Base-by-base conservation (phyloP, 2,888 invertebrate species). In the Zygaena filipendulae region DNA sequence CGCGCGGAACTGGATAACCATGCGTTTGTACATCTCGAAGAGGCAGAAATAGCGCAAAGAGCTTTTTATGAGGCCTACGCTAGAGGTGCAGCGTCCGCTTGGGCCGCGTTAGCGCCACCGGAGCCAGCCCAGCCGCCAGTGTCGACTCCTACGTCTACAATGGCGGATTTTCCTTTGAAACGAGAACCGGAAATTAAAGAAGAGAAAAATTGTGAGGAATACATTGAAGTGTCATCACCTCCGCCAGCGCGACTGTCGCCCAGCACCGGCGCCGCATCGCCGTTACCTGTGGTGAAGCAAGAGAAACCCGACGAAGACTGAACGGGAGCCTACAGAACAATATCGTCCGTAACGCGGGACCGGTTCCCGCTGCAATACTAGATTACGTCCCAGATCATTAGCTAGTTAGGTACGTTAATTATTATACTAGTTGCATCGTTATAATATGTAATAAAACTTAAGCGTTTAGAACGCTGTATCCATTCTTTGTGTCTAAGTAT, bases 1-100 rank as follows among this genome's bases (percentile, higher is more conserved):
- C 85, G 92, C 16, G 90, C 94, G 1, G 95, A 97, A 58, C 68
- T 96, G 3, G 93, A 95, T 47, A 95, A 96, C 58, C 97, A 97
- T 58, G 80, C 84, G 6, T 82, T 84, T 26, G 80, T 82, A 8
- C 85, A 85, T 40, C 47, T 81, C 3, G 81, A 81, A 37, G 84
- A 85, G 38, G 77, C 75, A 0, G 77, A 79, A 43, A 59, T 80
- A 27, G 75, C 79, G 3, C 79, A 77, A 36, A 54, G 79, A 31
- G 79, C 72, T 7, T 79, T 79, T 32, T 79, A 77, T 26, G 75
- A 77, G 29, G 77, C 79, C 1, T 77, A 75, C 26, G 75, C 79
- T 0, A 53, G 79, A 14, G 75, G 75, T 1, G 79, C 79, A 3
- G 77, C 71, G 0, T 52, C 66, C 1, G 77, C 77, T 3, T 75